phyloP scores from a whole-genome alignment of 2,113 vertebrate species.

The Climacteris rufus region DNA sequence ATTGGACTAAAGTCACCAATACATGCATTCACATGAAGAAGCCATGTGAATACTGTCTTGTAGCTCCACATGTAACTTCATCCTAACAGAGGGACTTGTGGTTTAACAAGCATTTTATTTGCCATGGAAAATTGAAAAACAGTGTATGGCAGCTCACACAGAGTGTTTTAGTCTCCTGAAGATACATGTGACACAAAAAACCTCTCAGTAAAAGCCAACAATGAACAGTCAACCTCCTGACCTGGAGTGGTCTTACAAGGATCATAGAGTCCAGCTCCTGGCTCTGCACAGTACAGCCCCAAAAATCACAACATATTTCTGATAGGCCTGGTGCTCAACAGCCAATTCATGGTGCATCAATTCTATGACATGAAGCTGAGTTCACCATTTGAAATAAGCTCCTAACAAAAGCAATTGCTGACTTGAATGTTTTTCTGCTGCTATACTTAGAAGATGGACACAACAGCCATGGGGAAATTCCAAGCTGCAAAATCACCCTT shows the following conservation, averaged over 20 bases:
- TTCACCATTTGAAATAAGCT: background rate
- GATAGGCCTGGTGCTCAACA: background rate
- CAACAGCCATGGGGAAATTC: conserved; percentile 29
- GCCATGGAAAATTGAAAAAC: background rate
- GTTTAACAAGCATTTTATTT: background rate
- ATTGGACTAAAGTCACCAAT: background rate
- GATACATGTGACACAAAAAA: background rate
- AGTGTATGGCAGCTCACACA: background rate
- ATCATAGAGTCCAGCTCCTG: background rate
- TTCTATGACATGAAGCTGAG: background rate
- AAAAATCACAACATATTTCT: background rate
- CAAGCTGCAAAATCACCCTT: conserved; percentile 16
- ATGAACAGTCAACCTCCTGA: background rate
- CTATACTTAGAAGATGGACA: background rate
- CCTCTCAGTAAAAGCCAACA: background rate
- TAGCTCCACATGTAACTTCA: background rate
- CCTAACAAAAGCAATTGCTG: background rate
- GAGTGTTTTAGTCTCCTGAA: background rate
- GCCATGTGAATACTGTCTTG: background rate
- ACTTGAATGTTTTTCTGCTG: background rate
- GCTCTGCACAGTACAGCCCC: background rate
- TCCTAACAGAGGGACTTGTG: background rate
- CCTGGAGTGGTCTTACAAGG: background rate
- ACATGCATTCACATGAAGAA: background rate
- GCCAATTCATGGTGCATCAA: background rate